Conservation (phyloP, 2,113 vertebrate genomes). For the Daboia siamensis region DNA sequence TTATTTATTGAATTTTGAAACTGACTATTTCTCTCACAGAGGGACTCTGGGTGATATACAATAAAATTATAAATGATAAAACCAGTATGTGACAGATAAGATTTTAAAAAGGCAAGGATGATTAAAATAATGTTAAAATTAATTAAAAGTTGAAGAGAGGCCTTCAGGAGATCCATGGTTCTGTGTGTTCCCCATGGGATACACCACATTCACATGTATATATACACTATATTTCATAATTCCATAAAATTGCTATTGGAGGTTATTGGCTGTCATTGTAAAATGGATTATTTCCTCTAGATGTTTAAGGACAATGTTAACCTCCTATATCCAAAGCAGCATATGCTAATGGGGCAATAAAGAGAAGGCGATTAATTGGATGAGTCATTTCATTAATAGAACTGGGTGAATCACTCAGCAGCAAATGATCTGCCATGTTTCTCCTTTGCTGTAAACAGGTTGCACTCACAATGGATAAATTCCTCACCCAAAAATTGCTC, state of each 20-base stretch:
- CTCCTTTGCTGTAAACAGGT: not conserved
- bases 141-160: not conserved
- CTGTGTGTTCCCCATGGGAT: not conserved
- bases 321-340: slow-evolving; percentile 1
- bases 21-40: not conserved
- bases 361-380: slow-evolving; percentile 2
- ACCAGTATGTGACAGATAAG: not conserved
- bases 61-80: not conserved
- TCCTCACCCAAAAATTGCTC: not conserved
- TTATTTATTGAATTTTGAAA: not conserved
- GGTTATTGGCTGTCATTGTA: not conserved
- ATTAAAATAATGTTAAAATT: not conserved
- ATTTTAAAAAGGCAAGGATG: not conserved
- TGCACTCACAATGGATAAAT: not conserved
- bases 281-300: slow-evolving; percentile 4
- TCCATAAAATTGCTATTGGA: not conserved
- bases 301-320: slow-evolving; percentile 2
- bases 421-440: slow-evolving; percentile 15
- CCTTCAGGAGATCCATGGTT: not conserved
- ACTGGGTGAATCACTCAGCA: slow-evolving; percentile 8
- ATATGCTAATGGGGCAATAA: slow-evolving; percentile 3
- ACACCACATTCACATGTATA: not conserved
- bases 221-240: not conserved
- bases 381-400: slow-evolving; percentile 16
- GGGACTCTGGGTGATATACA: not conserved